phyloP scores from a whole-genome alignment of 1,140 invertebrate genomes.

The Palaemon carinicauda region DNA sequence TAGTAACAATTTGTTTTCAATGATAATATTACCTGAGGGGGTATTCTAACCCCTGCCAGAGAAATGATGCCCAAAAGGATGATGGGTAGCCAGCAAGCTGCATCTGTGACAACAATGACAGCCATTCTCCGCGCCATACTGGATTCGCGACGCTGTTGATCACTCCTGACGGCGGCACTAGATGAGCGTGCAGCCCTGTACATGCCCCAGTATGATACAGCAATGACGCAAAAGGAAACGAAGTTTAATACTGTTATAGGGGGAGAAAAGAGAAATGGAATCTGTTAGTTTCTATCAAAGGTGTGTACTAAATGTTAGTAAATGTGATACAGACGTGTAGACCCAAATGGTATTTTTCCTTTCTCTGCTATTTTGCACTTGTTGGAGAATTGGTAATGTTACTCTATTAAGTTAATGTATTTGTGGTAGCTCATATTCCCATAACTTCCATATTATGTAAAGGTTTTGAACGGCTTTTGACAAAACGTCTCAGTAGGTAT shows the following conservation, averaged over 20 bases:
- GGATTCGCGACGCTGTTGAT: constrained; percentile 61
- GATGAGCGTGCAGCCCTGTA: constrained; percentile 68
- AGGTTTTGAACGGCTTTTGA: too few relatives aligned
- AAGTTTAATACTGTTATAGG: constrained; percentile 66
- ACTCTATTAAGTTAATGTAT: too few relatives aligned
- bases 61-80: constrained; percentile 68
- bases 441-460: too few relatives aligned
- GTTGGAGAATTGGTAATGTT: too few relatives aligned
- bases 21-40: constrained; percentile 64
- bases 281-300: too few relatives aligned
- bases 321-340: too few relatives aligned
- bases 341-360: too few relatives aligned
- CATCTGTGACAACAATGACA: constrained; percentile 70
- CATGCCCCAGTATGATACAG: constrained; percentile 71
- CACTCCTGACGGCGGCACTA: constrained; percentile 64
- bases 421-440: too few relatives aligned
- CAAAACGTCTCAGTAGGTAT: too few relatives aligned
- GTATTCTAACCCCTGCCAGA: constrained; percentile 66
- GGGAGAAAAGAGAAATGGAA: background rate
- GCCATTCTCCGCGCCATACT: constrained; percentile 71
- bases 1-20: background rate
- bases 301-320: too few relatives aligned
- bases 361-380: too few relatives aligned
- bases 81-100: constrained; percentile 71
- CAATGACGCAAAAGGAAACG: constrained; percentile 69